Conservation (phyloP, 2,797 vertebrate genomes). For the Acrocephalus scirpaceus region DNA sequence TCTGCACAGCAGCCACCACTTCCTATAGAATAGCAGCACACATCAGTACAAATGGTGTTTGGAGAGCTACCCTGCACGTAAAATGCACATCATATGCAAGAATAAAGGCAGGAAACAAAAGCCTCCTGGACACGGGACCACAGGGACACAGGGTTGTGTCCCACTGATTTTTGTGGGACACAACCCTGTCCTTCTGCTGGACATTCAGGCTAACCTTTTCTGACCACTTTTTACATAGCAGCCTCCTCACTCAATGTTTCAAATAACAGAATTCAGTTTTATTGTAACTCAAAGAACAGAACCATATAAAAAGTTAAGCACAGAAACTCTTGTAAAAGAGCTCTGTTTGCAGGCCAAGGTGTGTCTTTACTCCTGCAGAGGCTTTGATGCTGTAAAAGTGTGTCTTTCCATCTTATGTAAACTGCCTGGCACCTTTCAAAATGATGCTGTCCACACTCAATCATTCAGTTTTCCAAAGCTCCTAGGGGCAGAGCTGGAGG, state of each 20-base stretch:
- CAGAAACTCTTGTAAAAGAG: background rate
- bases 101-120: background rate
- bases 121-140: background rate
- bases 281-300: background rate
- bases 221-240: background rate
- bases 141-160: too few species aligned
- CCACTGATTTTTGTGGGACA: background rate
- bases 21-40: background rate
- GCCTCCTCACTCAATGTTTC: background rate
- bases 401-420: background rate
- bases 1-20: background rate
- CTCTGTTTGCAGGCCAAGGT: background rate
- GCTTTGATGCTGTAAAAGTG: background rate
- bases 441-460: rapidly evolving
- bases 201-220: background rate
- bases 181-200: background rate
- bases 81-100: background rate
- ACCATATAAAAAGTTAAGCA: background rate
- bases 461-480: background rate
- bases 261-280: background rate
- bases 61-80: background rate
- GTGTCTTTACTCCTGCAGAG: background rate
- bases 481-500: background rate
- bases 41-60: background rate
- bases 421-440: background rate